Percentiles rank a stretch among this genome's conserved stretches.
Conservation (phyloP, 2,113 vertebrate genomes). For the Leptobrachium ailaonicum region DNA sequence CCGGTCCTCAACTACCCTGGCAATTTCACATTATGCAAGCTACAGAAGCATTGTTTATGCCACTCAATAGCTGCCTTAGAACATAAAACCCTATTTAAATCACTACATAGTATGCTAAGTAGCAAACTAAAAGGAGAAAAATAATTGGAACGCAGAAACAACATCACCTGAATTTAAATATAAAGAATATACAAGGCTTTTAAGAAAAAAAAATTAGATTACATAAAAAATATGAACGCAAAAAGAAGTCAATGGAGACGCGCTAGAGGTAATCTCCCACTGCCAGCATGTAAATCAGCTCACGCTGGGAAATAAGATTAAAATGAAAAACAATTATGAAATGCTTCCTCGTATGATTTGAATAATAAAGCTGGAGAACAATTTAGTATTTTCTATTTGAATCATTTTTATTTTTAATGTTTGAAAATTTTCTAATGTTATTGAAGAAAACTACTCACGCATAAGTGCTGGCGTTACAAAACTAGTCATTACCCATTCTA, state of each 20-base stretch:
- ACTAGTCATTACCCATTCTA: slow-evolving; percentile 11
- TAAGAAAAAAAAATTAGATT: slow-evolving; percentile 13
- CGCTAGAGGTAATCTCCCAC: slow-evolving; percentile 8
- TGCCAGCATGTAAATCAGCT: slow-evolving; percentile 34
- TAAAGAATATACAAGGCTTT: not conserved
- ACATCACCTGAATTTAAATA: slow-evolving; percentile 17
- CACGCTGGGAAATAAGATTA: slow-evolving; percentile 36
- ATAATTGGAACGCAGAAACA: not conserved
- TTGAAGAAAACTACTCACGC: slow-evolving; percentile 17
- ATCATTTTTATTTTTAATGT: not conserved
- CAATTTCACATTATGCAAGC: not conserved
- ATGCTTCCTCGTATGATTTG: slow-evolving; percentile 26
- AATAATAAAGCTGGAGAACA: slow-evolving; percentile 22
- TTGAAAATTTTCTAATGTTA: slow-evolving; percentile 15
- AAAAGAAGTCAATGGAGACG: slow-evolving; percentile 22
- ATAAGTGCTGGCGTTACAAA: slow-evolving; percentile 27
- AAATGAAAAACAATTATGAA: slow-evolving; percentile 41
- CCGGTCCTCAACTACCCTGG: slow-evolving; percentile 2
- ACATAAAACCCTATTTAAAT: not conserved
- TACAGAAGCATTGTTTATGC: not conserved
- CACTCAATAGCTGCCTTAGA: not conserved
- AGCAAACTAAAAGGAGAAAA: not conserved
- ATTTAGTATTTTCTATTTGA: slow-evolving; percentile 2
- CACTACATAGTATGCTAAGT: not conserved
- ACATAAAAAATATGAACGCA: not conserved